Conservation (phyloP, 2,113 vertebrate genomes). For the Ciconia maguari region DNA sequence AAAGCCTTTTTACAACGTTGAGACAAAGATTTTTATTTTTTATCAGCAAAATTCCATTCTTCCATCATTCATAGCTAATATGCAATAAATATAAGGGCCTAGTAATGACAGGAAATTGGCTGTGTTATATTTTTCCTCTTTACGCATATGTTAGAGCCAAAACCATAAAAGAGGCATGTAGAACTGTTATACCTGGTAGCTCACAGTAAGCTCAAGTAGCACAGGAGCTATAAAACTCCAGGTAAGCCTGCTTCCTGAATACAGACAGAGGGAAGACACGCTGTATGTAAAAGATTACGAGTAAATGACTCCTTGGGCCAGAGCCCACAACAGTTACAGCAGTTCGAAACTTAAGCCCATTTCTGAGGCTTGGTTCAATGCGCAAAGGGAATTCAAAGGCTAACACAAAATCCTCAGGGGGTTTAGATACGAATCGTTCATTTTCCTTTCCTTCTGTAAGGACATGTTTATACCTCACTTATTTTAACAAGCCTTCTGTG, state of each 20-base stretch:
- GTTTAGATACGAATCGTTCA: neutral
- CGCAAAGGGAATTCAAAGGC: neutral
- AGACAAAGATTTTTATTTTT: neutral
- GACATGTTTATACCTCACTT: neutral
- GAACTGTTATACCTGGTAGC: fast-evolving
- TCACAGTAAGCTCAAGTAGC: neutral
- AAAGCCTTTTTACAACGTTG: neutral
- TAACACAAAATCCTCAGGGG: neutral
- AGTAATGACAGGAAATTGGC: neutral
- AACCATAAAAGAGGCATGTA: neutral
- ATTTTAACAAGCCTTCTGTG: neutral
- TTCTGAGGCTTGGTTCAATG: neutral
- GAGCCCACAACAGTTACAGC: neutral
- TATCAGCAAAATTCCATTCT: neutral
- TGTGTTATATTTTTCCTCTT: neutral
- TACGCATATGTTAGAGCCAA: neutral
- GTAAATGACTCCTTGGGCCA: neutral
- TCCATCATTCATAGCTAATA: neutral
- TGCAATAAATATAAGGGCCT: neutral
- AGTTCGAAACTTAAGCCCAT: neutral
- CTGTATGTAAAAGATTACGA: neutral
- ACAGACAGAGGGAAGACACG: neutral
- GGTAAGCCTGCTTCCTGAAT: neutral
- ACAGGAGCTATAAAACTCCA: neutral
- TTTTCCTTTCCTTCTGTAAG: neutral